Evolutionary conservation across 2,888 invertebrate genomes (phyloP).

Genomic region (Antheraea assamensis): DNA sequence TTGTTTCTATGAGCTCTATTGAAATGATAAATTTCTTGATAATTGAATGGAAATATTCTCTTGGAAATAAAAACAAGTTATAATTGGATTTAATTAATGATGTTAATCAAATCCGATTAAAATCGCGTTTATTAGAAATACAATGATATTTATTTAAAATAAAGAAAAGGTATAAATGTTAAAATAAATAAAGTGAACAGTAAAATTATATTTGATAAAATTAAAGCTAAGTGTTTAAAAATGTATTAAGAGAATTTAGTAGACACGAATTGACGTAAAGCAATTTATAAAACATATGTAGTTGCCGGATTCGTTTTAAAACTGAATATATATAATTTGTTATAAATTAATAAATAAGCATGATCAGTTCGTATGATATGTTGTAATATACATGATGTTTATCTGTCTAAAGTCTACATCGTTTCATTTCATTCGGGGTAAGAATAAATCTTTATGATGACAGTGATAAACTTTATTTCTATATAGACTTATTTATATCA

Average conservation of each 20-base stretch:
- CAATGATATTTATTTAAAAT: background rate
- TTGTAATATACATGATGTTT: background rate
- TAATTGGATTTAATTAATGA: background rate
- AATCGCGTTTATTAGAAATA: background rate
- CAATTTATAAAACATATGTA: background rate
- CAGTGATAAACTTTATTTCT: background rate
- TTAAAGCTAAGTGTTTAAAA: background rate
- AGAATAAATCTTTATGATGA: constrained; percentile 1
- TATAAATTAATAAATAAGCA: background rate
- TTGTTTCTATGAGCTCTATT: background rate
- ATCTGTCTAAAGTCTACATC: background rate
- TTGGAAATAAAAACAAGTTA: background rate
- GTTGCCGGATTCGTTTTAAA: background rate
- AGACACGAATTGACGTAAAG: background rate
- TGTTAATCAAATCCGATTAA: background rate
- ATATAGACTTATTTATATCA: background rate
- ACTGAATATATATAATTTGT: background rate
- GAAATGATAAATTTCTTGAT: background rate
- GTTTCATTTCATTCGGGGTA: background rate
- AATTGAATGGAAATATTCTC: background rate
- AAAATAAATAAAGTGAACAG: background rate
- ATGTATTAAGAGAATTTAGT: background rate
- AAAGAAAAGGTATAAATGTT: background rate
- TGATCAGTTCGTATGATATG: background rate
- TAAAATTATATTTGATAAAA: background rate